A percentile compares a stretch with the other conserved stretches of the same genome.
Conservation (phyloP, 2,888 invertebrate genomes). For the Aphodius sticticus region DNA sequence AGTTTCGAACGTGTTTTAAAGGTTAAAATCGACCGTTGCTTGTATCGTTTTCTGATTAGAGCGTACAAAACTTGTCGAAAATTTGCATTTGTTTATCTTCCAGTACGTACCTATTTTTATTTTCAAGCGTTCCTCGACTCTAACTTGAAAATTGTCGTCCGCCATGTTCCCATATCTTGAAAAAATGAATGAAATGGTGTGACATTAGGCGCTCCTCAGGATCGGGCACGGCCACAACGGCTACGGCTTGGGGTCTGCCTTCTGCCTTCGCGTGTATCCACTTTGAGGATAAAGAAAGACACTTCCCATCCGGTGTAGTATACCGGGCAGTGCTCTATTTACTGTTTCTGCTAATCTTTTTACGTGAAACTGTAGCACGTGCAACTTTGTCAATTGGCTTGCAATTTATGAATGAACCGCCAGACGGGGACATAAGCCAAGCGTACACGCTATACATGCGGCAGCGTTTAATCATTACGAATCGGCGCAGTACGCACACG, state of each 20-base stretch:
- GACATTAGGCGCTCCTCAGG: slow-evolving; percentile 48
- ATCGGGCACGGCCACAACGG: neutral
- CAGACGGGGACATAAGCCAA: slow-evolving; percentile 40
- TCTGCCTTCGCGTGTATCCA: neutral
- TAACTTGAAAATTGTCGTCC: slow-evolving; percentile 88
- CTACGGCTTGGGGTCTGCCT: slow-evolving; percentile 6
- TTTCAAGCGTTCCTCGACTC: slow-evolving; percentile 92
- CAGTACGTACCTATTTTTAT: slow-evolving; percentile 87
- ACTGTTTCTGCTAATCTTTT: neutral
- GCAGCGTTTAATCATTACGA: slow-evolving; percentile 46
- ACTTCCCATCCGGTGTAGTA: slow-evolving; percentile 9
- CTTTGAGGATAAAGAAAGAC: neutral
- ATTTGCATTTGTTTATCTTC: neutral
- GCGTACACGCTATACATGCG: slow-evolving; percentile 48
- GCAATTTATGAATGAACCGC: slow-evolving; percentile 54
- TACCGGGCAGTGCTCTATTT: neutral
- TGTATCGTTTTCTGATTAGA: neutral
- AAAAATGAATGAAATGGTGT: slow-evolving; percentile 59
- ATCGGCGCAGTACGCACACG: slow-evolving; percentile 51
- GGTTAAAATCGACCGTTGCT: neutral
- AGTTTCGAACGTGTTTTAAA: slow-evolving; percentile 18
- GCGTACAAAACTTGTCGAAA: neutral
- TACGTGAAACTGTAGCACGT: slow-evolving; percentile 42
- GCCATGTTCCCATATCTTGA: slow-evolving; percentile 82
- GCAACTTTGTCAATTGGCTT: slow-evolving; percentile 40